phyloP scores from a whole-genome alignment of 2,888 invertebrate genomes.

The Apodemia duryi region DNA sequence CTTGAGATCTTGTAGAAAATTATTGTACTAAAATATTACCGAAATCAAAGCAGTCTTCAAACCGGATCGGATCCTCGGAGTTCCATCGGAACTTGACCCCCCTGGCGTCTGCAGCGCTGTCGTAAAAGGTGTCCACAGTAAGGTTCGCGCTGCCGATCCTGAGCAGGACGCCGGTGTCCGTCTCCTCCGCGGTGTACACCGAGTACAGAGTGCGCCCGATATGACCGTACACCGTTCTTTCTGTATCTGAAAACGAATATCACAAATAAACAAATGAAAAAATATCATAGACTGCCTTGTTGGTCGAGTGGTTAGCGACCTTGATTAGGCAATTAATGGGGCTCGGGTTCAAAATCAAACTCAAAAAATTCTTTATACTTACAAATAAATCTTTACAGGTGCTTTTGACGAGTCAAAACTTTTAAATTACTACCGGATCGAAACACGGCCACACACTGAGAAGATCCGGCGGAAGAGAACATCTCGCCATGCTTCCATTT shows the following conservation, averaged over 20 bases:
- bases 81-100: constrained; percentile 62
- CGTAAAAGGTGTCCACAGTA: constrained; percentile 49
- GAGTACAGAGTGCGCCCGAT: constrained; percentile 59
- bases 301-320: no score
- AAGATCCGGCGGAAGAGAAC: no score
- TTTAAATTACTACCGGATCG: no score
- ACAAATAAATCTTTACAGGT: no score
- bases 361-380: no score
- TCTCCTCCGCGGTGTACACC: constrained; percentile 44
- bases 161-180: constrained; percentile 52
- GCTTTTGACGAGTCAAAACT: no score
- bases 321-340: no score
- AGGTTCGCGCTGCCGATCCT: constrained; percentile 50
- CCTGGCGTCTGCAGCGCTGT: constrained; percentile 43
- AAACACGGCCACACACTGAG: no score
- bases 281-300: no score
- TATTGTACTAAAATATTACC: constrained; percentile 38
- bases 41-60: constrained; percentile 74
- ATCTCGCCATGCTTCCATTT: no score
- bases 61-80: constrained; percentile 41
- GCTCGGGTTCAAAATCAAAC: no score
- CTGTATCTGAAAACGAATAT: constrained; percentile 26
- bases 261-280: not conserved
- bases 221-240: constrained; percentile 41
- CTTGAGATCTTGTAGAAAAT: no score